Percentiles rank a stretch among this genome's conserved stretches.
Conservation (phyloP, 2,797 vertebrate species). For the Parotocinclus haroldoi region DNA sequence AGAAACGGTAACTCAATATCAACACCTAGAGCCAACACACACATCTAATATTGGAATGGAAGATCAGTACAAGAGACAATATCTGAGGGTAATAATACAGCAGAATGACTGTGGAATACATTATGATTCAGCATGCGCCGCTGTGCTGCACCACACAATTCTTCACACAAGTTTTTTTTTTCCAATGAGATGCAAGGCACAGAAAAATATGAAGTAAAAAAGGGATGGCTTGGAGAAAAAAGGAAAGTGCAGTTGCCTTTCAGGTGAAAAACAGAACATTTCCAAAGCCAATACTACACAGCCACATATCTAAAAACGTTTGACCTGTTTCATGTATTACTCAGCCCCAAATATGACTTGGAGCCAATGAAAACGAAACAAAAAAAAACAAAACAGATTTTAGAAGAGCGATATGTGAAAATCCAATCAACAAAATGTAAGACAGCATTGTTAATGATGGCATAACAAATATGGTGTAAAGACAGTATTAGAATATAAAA, state of each 20-base stretch:
- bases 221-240: not conserved
- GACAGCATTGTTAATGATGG: not conserved
- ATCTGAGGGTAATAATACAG: constrained; percentile 61
- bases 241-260: not conserved
- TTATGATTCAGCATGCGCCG: constrained; percentile 40
- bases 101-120: constrained; percentile 62
- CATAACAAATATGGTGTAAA: not conserved
- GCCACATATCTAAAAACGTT: not conserved
- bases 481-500: not conserved
- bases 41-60: constrained; percentile 60
- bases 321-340: constrained; percentile 3
- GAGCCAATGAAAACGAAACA: not conserved
- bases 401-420: not conserved
- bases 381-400: constrained; percentile 1
- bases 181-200: constrained; percentile 27
- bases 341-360: not conserved
- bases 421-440: not conserved
- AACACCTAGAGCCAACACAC: constrained; percentile 49
- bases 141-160: constrained; percentile 1
- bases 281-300: not conserved
- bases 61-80: constrained; percentile 63
- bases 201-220: constrained; percentile 11
- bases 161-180: constrained; percentile 38
- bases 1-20: constrained; percentile 58
- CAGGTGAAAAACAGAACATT: not conserved